Percentiles rank a stretch among this genome's conserved stretches.
These are phyloP conservation scores for Echinarachnius parma DNA, from an alignment of 53 echinoderm and acorn worm species.

Conservation along the genomic window DNA sequence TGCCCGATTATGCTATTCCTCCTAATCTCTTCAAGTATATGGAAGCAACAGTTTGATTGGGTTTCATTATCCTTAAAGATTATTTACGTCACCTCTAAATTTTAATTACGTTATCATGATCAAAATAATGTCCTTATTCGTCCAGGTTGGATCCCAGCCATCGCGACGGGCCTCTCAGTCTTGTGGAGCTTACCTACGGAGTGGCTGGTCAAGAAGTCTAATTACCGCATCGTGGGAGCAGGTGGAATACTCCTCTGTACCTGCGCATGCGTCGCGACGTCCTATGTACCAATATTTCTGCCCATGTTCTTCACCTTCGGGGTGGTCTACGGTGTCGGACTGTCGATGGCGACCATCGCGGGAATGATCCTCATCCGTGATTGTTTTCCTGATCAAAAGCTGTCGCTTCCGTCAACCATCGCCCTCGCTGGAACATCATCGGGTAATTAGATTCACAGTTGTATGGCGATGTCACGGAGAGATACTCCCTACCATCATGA, in stretches of 20 bases:
- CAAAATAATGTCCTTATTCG: no score
- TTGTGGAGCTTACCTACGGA: neutral
- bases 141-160: constrained; percentile 20
- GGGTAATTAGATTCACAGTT: neutral
- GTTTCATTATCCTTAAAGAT: no score
- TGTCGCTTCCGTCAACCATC: neutral
- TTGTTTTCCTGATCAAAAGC: neutral
- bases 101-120: no score
- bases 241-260: neutral
- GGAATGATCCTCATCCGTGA: constrained; percentile 12
- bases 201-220: neutral
- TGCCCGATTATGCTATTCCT: no score
- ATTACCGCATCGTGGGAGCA: neutral
- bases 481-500: no score
- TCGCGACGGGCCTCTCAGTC: neutral
- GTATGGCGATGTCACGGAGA: no score
- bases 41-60: no score
- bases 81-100: no score
- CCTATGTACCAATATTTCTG: neutral
- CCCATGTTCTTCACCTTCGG: constrained; percentile 22
- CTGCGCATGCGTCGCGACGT: constrained; percentile 3
- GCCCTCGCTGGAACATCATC: constrained; percentile 11
- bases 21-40: no score
- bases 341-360: neutral
- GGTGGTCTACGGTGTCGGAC: constrained; percentile 1